These are phyloP conservation scores for Medauroidea extradentata DNA, from an alignment of 1,140 invertebrate species.

Conservation along the genomic window DNA sequence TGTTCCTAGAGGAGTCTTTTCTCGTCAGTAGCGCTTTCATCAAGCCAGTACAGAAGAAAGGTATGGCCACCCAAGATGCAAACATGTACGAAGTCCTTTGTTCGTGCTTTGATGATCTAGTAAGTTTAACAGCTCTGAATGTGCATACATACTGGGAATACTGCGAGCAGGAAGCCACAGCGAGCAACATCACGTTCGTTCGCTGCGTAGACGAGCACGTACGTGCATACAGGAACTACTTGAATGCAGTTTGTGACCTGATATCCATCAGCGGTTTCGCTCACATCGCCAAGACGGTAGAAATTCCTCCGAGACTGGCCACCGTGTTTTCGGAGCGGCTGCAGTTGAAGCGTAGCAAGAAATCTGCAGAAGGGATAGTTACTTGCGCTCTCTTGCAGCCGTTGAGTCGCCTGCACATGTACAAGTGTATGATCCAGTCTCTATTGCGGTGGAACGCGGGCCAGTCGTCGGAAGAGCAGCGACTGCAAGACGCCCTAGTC, in stretches of 20 bases:
- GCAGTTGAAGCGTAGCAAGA: constrained; percentile 29
- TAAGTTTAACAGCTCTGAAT: constrained; percentile 63
- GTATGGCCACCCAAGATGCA: constrained; percentile 48
- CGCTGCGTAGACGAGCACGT: constrained; percentile 68
- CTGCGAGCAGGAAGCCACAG: constrained; percentile 56
- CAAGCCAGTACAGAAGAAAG: constrained; percentile 58
- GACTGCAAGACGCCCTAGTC: constrained; percentile 28
- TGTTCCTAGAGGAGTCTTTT: constrained; percentile 63
- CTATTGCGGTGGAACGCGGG: constrained; percentile 1
- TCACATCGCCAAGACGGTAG: constrained; percentile 57
- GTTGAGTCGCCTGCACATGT: constrained; percentile 52
- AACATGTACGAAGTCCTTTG: constrained; percentile 59
- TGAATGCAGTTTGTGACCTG: constrained; percentile 66
- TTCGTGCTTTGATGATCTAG: constrained; percentile 61
- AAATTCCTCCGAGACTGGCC: constrained; percentile 53
- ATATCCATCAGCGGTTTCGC: constrained; percentile 66
- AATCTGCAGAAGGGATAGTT: constrained; percentile 3
- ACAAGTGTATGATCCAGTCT: constrained; percentile 31
- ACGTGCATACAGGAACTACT: constrained; percentile 66
- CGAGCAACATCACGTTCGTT: constrained; percentile 61
- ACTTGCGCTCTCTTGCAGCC: constrained; percentile 54
- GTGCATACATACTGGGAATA: constrained; percentile 60
- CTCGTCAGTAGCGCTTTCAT: constrained; percentile 49
- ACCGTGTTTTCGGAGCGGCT: constrained; percentile 52
- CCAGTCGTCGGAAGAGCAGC: neutral